Conservation (phyloP, 1,140 invertebrate species). For the Galendromus occidentalis region DNA sequence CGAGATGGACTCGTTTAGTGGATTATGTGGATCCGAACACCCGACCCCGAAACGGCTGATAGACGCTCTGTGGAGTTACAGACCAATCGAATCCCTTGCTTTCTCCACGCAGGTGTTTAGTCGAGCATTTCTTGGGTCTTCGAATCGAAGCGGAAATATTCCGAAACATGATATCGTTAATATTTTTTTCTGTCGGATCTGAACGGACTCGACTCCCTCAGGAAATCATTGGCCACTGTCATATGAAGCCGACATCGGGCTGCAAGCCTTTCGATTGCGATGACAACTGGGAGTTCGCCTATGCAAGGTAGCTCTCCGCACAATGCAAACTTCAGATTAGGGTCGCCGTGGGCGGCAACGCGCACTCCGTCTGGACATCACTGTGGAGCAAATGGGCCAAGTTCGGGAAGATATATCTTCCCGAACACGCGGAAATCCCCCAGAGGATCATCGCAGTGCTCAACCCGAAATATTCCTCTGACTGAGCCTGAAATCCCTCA, state of each 20-base stretch:
- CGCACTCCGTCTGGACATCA: no score
- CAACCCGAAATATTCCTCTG: no score
- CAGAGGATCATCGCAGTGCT: no score
- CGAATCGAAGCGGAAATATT: neutral
- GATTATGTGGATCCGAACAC: neutral
- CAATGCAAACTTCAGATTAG: no score
- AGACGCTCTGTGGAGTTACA: neutral
- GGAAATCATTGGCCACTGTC: neutral
- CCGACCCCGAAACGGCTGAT: neutral
- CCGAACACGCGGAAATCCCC: no score
- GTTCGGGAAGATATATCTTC: no score
- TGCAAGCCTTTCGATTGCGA: conserved; percentile 1
- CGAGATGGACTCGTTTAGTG: neutral
- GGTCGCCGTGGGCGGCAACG: no score
- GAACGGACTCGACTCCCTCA: neutral
- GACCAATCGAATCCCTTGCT: neutral
- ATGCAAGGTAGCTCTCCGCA: neutral
- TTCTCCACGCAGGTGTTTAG: neutral
- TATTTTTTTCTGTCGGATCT: no score
- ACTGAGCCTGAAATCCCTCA: no score
- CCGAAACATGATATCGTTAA: no score
- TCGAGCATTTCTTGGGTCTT: neutral
- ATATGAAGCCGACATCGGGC: conserved; percentile 6
- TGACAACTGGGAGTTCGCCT: neutral
- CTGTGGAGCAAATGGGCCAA: no score